phyloP scores from a whole-genome alignment of 2,113 vertebrate genomes.

The Odocoileus virginianus region DNA sequence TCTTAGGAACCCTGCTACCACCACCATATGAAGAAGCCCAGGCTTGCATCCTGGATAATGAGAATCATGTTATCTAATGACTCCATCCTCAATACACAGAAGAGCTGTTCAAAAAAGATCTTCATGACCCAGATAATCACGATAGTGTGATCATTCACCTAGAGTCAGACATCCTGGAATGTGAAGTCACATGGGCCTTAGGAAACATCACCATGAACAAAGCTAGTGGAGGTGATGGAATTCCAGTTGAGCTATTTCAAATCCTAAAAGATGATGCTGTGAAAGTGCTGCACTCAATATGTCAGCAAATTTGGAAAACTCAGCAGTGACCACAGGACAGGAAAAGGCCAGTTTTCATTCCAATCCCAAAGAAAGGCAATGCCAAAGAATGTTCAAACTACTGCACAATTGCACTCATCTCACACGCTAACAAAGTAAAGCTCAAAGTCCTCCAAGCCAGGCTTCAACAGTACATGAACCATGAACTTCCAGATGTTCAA shows the following conservation, averaged over 20 bases:
- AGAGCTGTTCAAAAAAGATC: background rate
- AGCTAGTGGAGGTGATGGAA: background rate
- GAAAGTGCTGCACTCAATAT: background rate
- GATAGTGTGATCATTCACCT: background rate
- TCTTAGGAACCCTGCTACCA: background rate
- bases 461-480: background rate
- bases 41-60: background rate
- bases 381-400: background rate
- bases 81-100: background rate
- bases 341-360: background rate
- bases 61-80: background rate
- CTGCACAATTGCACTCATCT: accelerated
- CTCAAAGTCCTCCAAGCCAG: background rate
- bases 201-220: background rate
- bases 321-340: background rate
- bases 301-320: background rate
- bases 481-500: background rate
- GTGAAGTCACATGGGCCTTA: background rate
- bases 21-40: background rate
- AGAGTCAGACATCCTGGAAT: background rate
- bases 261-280: background rate
- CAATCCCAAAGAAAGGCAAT: background rate
- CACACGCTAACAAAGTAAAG: background rate
- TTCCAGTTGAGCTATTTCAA: background rate
- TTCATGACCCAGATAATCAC: background rate